Conservation (phyloP, 2,888 invertebrate genomes). For the Agrotis puta region DNA sequence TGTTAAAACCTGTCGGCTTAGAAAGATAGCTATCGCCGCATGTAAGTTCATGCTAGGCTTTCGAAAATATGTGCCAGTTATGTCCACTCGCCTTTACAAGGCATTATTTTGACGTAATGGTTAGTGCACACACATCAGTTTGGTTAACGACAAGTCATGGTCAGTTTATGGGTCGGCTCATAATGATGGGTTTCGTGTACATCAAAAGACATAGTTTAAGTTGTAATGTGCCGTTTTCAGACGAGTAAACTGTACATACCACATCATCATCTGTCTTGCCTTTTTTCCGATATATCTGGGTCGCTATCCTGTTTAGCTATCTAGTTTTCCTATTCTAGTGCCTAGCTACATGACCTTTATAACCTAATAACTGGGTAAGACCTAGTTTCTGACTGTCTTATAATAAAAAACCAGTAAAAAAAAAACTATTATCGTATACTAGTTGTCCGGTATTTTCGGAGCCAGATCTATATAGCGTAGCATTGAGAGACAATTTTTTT, state of each 20-base stretch:
- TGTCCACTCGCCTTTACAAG: constrained; percentile 19
- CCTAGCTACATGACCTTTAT: no score
- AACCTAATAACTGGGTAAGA: background rate
- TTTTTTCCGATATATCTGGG: background rate
- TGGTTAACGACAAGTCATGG: background rate
- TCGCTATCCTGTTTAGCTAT: no score
- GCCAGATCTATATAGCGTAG: no score
- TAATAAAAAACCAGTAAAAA: no score
- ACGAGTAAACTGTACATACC: no score
- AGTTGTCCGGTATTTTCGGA: no score
- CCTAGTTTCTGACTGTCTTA: no score
- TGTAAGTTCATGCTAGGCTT: constrained; percentile 17
- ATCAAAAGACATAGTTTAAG: background rate
- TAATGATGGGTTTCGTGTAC: no score
- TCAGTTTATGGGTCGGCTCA: background rate
- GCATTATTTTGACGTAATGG: constrained; percentile 14
- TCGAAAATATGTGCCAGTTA: constrained; percentile 21
- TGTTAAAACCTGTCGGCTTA: constrained; percentile 34
- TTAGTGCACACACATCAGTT: background rate
- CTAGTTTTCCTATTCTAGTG: no score
- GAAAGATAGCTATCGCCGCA: constrained; percentile 38
- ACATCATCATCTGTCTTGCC: background rate
- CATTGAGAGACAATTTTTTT: no score
- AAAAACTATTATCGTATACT: no score
- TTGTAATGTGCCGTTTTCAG: no score